Evolutionary conservation across 1,140 invertebrate genomes (phyloP).

Genomic region (Nixonia krombeini): DNA sequence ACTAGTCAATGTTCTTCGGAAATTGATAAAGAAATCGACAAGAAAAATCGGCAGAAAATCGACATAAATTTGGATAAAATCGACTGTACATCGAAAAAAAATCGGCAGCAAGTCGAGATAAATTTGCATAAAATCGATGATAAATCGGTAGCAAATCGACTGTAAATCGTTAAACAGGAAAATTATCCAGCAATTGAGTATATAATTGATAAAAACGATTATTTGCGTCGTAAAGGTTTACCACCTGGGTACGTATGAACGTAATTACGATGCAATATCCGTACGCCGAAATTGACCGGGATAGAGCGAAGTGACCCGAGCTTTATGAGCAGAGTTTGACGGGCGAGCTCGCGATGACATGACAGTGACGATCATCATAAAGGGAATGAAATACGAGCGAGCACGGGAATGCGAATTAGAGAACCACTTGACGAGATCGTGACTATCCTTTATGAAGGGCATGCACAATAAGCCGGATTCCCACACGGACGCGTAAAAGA

Average conservation of each 20-base stretch:
- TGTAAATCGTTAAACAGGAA: not conserved
- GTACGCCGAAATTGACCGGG: slow-evolving; percentile 14
- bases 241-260: slow-evolving; percentile 12
- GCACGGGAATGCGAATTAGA: not conserved
- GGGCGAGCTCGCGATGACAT: slow-evolving; percentile 14
- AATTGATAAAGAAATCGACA: no score
- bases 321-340: slow-evolving; percentile 20
- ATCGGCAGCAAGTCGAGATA: no score
- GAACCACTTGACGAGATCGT: not conserved
- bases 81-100: no score
- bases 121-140: no score
- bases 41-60: no score
- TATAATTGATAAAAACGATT: slow-evolving; percentile 6
- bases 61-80: no score
- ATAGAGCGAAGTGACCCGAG: slow-evolving; percentile 7
- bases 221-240: slow-evolving; percentile 23
- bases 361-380: slow-evolving; percentile 17
- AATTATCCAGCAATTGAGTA: not conserved
- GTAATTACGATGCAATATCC: slow-evolving; percentile 13
- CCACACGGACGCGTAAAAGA: no score
- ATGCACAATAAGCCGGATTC: no score
- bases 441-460: no score
- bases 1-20: no score
- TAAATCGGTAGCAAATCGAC: not conserved
- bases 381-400: slow-evolving; percentile 12